These are phyloP conservation scores for Fragum sueziense DNA, from an alignment of 2,888 invertebrate species.

Conservation along the genomic window DNA sequence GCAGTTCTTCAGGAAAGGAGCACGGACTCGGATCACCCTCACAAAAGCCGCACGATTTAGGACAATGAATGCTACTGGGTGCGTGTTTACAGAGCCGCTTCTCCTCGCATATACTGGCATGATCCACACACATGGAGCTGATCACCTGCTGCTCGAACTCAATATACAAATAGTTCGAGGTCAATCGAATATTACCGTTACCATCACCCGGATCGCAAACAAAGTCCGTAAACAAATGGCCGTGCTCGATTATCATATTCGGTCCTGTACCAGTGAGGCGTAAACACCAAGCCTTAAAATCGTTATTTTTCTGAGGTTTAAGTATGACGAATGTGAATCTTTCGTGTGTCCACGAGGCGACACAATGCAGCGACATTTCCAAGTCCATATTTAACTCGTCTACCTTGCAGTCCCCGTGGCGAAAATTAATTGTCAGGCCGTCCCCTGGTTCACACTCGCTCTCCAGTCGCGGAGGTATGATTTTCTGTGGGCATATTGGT, in stretches of 20 bases:
- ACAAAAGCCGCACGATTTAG: conserved; percentile 60
- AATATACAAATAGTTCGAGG: conserved; percentile 54
- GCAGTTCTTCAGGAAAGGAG: conserved; percentile 67
- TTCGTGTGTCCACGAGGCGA: conserved; percentile 69
- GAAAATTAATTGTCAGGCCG: conserved; percentile 73
- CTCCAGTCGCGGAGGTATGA: conserved; percentile 69
- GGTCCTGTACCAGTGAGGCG: conserved; percentile 60
- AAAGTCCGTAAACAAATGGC: conserved; percentile 70
- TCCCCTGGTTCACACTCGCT: conserved; percentile 75
- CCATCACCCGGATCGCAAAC: conserved; percentile 70
- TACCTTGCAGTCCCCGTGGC: conserved; percentile 65
- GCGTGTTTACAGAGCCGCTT: conserved; percentile 61
- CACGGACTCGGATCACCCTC: conserved; percentile 65
- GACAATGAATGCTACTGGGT: conserved; percentile 51
- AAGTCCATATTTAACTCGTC: conserved; percentile 54
- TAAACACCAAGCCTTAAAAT: conserved; percentile 66
- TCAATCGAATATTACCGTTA: conserved; percentile 56
- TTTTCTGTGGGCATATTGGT: conserved; percentile 53
- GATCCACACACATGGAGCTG: conserved; percentile 70
- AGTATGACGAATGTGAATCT: conserved; percentile 69
- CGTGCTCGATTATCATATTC: conserved; percentile 57
- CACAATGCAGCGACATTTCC: conserved; percentile 64
- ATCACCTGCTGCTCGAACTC: conserved; percentile 58
- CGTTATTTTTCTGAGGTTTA: conserved; percentile 39
- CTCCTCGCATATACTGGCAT: conserved; percentile 67